Percentiles rank a stretch among this genome's conserved stretches.
phyloP scores from a whole-genome alignment of 2,113 vertebrate genomes.

The Eolophus roseicapilla region DNA sequence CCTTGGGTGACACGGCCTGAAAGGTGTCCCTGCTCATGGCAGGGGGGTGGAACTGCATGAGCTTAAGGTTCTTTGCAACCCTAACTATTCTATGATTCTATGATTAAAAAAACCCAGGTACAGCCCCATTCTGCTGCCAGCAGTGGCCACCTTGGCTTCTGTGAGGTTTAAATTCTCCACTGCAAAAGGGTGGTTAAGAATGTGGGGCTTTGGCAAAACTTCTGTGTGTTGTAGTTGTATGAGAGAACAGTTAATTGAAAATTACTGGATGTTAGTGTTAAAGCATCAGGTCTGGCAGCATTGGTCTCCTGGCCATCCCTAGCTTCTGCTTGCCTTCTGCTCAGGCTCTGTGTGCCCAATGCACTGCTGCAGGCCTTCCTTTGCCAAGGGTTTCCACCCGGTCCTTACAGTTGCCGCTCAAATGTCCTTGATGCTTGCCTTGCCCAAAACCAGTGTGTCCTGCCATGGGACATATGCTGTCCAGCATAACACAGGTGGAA shows the following conservation, averaged over 20 bases:
- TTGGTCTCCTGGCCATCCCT: neutral
- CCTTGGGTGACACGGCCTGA: neutral
- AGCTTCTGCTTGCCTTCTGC: neutral
- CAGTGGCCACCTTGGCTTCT: neutral
- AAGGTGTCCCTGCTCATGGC: neutral
- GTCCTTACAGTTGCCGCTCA: slow-evolving; percentile 15
- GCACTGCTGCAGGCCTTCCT: neutral
- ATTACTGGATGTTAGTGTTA: neutral
- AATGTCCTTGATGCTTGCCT: neutral
- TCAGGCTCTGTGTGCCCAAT: neutral
- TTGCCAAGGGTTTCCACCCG: neutral
- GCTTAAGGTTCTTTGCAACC: neutral
- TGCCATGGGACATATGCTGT: neutral
- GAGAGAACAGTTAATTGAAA: neutral
- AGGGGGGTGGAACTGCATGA: neutral
- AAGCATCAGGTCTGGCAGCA: neutral
- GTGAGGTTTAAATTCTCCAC: neutral
- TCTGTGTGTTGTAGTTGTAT: neutral
- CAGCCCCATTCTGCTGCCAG: neutral
- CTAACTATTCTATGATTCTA: neutral
- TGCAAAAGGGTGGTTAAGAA: neutral
- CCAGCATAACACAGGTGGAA: slow-evolving; percentile 17
- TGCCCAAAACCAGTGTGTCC: neutral
- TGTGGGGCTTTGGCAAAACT: neutral
- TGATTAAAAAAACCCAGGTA: neutral